Conservation (phyloP, 1,140 invertebrate genomes). For the Steinernema feltiae region DNA sequence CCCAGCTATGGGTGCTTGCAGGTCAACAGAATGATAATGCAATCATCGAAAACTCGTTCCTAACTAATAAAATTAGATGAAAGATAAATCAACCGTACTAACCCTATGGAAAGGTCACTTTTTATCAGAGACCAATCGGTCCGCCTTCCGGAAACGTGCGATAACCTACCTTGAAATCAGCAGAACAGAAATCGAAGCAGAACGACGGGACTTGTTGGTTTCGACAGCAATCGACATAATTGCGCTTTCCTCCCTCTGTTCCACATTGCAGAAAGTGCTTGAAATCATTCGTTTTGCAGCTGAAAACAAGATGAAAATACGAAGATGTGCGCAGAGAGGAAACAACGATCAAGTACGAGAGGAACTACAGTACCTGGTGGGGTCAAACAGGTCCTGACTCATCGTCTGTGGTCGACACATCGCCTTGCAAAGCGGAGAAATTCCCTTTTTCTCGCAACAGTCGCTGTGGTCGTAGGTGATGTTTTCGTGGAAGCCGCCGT, state of each 20-base stretch:
- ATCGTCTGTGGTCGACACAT: conserved; percentile 40
- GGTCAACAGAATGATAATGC: not conserved
- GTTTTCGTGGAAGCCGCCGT: conserved; percentile 40
- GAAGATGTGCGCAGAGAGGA: not conserved
- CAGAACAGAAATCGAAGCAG: conserved; percentile 42
- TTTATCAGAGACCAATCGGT: not conserved
- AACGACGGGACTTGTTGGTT: conserved; percentile 38
- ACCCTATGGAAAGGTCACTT: not conserved
- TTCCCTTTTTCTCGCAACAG: conserved; percentile 40
- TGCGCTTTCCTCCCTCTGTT: conserved; percentile 34
- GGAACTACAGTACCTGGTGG: conserved; percentile 24
- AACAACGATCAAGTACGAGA: not conserved
- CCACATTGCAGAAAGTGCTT: conserved; percentile 40
- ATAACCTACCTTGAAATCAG: conserved; percentile 29
- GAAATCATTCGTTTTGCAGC: conserved; percentile 43
- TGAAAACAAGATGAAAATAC: conserved; percentile 8
- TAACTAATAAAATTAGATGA: not conserved
- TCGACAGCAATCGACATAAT: conserved; percentile 40
- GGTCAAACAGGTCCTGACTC: conserved; percentile 36
- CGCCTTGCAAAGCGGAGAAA: conserved; percentile 31
- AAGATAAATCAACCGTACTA: not conserved
- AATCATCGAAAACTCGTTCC: not conserved
- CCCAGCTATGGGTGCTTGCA: no score
- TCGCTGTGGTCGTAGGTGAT: conserved; percentile 40
- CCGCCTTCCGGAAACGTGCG: not conserved